These are phyloP conservation scores for Sardinella longiceps DNA, from an alignment of 2,797 vertebrate species.

Conservation along the genomic window DNA sequence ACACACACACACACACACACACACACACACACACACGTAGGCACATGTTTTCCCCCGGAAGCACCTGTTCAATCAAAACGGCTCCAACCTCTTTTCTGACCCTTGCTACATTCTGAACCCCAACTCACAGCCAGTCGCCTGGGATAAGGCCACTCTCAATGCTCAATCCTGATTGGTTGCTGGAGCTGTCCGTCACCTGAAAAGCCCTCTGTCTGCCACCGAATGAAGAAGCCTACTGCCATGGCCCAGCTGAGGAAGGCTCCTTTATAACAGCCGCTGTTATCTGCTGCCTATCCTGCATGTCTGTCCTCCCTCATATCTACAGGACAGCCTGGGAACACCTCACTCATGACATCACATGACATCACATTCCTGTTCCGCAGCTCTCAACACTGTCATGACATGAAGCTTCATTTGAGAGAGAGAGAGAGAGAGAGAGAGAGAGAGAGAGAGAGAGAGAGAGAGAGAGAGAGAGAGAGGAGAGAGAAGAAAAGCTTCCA, in stretches of 20 bases:
- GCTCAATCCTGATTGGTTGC: not conserved
- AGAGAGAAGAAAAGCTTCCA: not conserved
- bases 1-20: not conserved
- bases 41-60: not conserved
- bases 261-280: not conserved
- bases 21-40: not conserved
- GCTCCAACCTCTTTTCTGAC: not conserved
- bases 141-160: not conserved
- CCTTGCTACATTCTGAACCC: not conserved
- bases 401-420: not conserved
- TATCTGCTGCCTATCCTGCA: not conserved
- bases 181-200: not conserved
- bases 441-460: not conserved
- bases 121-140: slow-evolving; percentile 1
- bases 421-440: no score
- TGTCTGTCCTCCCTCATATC: not conserved
- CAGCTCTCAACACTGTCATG: not conserved
- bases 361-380: no score
- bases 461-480: not conserved
- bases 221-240: not conserved
- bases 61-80: slow-evolving; percentile 8
- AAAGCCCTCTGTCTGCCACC: not conserved
- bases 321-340: not conserved
- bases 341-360: not conserved
- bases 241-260: not conserved